Conservation (phyloP, 2,113 vertebrate species). For the Bubo scandiacus region DNA sequence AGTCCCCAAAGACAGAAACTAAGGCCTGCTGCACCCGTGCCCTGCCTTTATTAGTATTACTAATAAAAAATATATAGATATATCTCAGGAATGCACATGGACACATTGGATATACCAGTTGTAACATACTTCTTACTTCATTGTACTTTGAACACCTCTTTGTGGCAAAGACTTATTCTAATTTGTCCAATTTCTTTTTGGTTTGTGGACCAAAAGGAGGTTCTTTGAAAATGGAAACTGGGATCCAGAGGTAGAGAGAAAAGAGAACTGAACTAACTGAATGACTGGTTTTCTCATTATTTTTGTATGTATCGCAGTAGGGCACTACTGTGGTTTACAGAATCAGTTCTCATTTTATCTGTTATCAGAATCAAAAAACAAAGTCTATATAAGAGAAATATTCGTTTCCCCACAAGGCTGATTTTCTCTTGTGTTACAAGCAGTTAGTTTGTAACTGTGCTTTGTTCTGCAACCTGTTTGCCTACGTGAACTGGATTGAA, state of each 20-base stretch:
- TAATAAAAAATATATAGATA: conserved; percentile 29
- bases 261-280: not conserved
- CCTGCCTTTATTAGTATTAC: conserved; percentile 68
- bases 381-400: not conserved
- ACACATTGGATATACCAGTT: not conserved
- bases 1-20: conserved; percentile 73
- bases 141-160: not conserved
- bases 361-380: not conserved
- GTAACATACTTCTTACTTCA: conserved; percentile 1
- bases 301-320: not conserved
- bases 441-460: not conserved
- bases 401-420: not conserved
- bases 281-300: not conserved
- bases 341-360: not conserved
- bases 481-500: not conserved
- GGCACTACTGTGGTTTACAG: not conserved
- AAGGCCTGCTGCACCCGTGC: conserved; percentile 60
- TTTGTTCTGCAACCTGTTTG: not conserved
- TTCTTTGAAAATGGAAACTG: not conserved
- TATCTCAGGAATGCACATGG: not conserved
- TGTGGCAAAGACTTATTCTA: not conserved
- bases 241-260: not conserved
- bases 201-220: not conserved
- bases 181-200: not conserved
- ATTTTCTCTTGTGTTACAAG: not conserved